phyloP scores from a whole-genome alignment of 2,888 invertebrate species.

The Adineta ricciae region DNA sequence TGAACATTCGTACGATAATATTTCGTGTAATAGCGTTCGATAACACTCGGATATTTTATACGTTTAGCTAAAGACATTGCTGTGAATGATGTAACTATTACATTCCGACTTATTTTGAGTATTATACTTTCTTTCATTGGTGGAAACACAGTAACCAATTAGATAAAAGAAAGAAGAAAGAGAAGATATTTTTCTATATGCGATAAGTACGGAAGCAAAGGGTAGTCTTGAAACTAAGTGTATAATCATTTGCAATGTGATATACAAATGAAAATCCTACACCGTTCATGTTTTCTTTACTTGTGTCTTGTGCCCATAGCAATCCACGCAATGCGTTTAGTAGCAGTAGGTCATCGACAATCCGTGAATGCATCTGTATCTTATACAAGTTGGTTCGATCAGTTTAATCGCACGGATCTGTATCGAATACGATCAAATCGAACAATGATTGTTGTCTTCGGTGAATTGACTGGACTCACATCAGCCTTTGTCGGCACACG shows the following conservation, averaged over 20 bases:
- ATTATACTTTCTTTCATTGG: too few species aligned
- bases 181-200: too few species aligned
- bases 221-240: too few species aligned
- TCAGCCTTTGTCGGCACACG: not conserved
- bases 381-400: not conserved
- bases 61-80: constrained; percentile 24
- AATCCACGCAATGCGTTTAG: not conserved
- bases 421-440: not conserved
- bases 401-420: not conserved
- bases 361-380: not conserved
- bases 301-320: not conserved
- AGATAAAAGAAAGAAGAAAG: too few species aligned
- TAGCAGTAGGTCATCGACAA: not conserved
- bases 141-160: too few species aligned
- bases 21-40: constrained; percentile 29
- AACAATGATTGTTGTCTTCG: not conserved
- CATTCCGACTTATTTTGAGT: too few species aligned
- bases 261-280: not conserved
- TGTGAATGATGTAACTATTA: too few species aligned
- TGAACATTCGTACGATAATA: constrained; percentile 25
- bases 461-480: not conserved
- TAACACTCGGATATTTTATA: constrained; percentile 25
- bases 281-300: not conserved
- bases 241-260: too few species aligned
- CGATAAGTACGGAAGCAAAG: too few species aligned